These are phyloP conservation scores for Calephelis perditalis DNA, from an alignment of 2,888 invertebrate genomes.

Conservation along the genomic window DNA sequence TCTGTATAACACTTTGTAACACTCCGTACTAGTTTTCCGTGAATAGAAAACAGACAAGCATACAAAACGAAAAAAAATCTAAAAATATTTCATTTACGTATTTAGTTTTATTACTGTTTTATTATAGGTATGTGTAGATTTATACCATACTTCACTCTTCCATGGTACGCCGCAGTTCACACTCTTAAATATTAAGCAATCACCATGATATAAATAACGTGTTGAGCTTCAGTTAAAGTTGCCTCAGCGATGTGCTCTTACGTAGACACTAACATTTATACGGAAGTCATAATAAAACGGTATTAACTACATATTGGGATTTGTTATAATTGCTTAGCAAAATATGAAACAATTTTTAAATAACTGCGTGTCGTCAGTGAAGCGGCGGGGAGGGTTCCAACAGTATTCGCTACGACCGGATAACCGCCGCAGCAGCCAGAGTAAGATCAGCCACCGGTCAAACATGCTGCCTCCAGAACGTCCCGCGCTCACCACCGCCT, in stretches of 20 bases:
- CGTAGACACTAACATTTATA: constrained; percentile 38
- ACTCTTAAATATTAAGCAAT: too few relatives aligned
- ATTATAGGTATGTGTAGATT: too few relatives aligned
- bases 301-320: background rate
- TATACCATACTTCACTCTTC: too few relatives aligned
- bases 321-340: constrained; percentile 1
- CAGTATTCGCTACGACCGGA: background rate
- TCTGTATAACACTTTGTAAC: too few relatives aligned
- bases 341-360: background rate
- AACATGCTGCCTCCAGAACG: constrained; percentile 71
- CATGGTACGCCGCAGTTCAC: too few relatives aligned
- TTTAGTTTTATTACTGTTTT: too few relatives aligned
- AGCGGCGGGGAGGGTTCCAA: constrained; percentile 9
- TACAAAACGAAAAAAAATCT: too few relatives aligned
- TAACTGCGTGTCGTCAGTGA: background rate
- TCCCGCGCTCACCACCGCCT: constrained; percentile 58
- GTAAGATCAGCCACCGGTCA: constrained; percentile 55
- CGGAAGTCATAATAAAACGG: constrained; percentile 10
- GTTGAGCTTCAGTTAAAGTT: background rate
- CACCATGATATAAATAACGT: too few relatives aligned
- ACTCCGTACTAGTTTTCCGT: too few relatives aligned
- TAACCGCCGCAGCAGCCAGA: constrained; percentile 39
- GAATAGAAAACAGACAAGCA: too few relatives aligned
- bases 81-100: too few relatives aligned
- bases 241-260: constrained; percentile 24